A percentile compares a stretch with the other conserved stretches of the same genome.
Conservation (phyloP, 2,797 vertebrate species). For the Pipistrellus pygmaeus region DNA sequence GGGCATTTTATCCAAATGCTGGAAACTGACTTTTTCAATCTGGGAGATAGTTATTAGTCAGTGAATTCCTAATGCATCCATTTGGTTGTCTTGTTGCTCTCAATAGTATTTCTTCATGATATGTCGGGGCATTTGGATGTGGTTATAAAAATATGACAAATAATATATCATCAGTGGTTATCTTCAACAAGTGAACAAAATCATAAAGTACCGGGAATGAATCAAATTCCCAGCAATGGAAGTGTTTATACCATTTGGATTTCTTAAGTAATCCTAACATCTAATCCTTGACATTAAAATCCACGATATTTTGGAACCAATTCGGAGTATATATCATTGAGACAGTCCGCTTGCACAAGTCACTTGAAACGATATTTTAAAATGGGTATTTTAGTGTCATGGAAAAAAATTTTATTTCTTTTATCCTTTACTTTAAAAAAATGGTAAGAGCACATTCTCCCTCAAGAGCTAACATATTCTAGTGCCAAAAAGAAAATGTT, state of each 20-base stretch:
- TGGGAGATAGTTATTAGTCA: not conserved
- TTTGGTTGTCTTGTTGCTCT: constrained; percentile 14
- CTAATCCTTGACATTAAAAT: constrained; percentile 34
- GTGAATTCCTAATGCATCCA: not conserved
- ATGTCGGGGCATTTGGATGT: not conserved
- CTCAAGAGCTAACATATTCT: not conserved
- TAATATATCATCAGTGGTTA: not conserved
- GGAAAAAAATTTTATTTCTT: not conserved
- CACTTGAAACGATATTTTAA: constrained; percentile 4
- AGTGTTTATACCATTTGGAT: constrained; percentile 3
- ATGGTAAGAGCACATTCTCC: not conserved
- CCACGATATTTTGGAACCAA: constrained; percentile 5
- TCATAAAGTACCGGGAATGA: not conserved
- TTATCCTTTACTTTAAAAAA: constrained; percentile 37
- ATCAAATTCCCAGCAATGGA: not conserved
- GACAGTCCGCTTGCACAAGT: not conserved
- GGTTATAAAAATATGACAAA: constrained; percentile 29
- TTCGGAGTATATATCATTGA: not conserved
- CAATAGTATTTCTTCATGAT: not conserved
- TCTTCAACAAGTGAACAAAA: constrained; percentile 22
- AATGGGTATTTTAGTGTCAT: constrained; percentile 28
- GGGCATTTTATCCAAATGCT: not conserved
- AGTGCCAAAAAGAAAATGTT: constrained; percentile 6
- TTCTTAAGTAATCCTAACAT: constrained; percentile 21
- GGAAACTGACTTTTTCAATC: not conserved